Evolutionary conservation across 2,797 vertebrate species (phyloP).

Genomic region (Toxotes lorentzi): DNA sequence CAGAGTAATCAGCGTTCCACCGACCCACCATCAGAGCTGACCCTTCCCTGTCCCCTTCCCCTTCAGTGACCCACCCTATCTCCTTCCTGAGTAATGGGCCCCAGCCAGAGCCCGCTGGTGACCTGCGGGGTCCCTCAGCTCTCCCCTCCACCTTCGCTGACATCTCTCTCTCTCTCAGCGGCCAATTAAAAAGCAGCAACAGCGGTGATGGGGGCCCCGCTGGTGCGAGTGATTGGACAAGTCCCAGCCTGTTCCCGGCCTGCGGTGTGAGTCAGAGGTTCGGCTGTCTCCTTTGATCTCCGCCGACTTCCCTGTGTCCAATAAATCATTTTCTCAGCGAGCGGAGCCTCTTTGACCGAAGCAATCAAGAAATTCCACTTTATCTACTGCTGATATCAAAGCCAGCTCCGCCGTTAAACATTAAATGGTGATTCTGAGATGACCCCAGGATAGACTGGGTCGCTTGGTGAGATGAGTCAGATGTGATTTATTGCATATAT

Average conservation of each 20-base stretch:
- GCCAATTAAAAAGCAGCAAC: conserved; percentile 83
- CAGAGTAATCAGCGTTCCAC: conserved; percentile 60
- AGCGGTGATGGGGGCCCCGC: conserved; percentile 60
- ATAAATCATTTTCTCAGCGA: conserved; percentile 81
- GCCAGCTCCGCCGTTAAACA: conserved; percentile 65
- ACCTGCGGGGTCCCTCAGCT: conserved; percentile 38
- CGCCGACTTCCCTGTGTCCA: conserved; percentile 66
- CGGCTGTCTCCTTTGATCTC: conserved; percentile 75
- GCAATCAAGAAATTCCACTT: conserved; percentile 76
- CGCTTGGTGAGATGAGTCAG: conserved; percentile 27
- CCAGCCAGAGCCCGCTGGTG: conserved; percentile 69
- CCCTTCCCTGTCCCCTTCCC: conserved; percentile 30
- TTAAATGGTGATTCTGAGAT: conserved; percentile 75
- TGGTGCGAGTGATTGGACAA: conserved; percentile 79
- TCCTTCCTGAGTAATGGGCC: conserved; percentile 73
- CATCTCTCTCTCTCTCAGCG: conserved; percentile 26
- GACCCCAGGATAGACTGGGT: conserved; percentile 56
- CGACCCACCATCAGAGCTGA: conserved; percentile 48
- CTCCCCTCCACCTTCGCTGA: conserved; percentile 23
- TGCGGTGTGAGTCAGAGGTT: conserved; percentile 48
- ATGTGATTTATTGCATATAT: conserved; percentile 58
- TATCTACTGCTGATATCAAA: conserved; percentile 72
- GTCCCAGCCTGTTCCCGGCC: conserved; percentile 56
- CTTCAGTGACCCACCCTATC: conserved; percentile 58
- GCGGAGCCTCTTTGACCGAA: conserved; percentile 70